Conservation (phyloP, 2,113 vertebrate genomes). For the Catharus minimus region DNA sequence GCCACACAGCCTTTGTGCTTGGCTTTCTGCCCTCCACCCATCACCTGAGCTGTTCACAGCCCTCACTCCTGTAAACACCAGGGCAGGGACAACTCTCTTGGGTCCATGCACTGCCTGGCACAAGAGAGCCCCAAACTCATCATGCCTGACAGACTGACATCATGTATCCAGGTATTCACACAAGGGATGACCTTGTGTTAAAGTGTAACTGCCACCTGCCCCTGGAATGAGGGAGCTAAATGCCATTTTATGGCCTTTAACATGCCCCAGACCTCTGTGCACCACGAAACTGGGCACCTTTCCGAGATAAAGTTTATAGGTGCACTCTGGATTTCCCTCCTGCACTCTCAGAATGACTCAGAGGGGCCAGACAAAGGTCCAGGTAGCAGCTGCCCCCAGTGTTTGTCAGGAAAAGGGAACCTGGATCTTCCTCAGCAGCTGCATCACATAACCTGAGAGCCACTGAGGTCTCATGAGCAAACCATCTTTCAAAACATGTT, state of each 20-base stretch:
- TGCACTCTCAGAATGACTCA: not conserved
- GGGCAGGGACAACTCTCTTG: fast-evolving
- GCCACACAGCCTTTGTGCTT: not conserved
- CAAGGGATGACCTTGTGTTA: not conserved
- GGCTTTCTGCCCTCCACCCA: not conserved
- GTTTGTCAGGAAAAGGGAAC: not conserved
- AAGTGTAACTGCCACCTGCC: slow-evolving; percentile 16
- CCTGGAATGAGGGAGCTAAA: not conserved
- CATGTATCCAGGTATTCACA: not conserved
- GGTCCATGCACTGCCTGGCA: not conserved
- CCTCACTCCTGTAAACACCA: not conserved
- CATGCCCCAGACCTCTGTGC: not conserved
- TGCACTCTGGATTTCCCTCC: not conserved
- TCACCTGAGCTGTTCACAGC: not conserved
- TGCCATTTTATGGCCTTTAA: not conserved
- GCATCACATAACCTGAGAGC: not conserved
- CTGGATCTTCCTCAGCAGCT: not conserved
- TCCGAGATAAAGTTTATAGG: not conserved
- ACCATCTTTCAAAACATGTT: not conserved
- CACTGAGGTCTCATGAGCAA: fast-evolving
- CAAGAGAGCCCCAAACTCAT: not conserved
- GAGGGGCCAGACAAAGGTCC: not conserved
- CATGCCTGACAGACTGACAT: not conserved
- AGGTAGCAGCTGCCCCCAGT: not conserved
- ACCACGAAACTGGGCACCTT: not conserved